Base-by-base conservation (phyloP, 2,888 invertebrate genomes). In the Meghimatium bilineatum region DNA sequence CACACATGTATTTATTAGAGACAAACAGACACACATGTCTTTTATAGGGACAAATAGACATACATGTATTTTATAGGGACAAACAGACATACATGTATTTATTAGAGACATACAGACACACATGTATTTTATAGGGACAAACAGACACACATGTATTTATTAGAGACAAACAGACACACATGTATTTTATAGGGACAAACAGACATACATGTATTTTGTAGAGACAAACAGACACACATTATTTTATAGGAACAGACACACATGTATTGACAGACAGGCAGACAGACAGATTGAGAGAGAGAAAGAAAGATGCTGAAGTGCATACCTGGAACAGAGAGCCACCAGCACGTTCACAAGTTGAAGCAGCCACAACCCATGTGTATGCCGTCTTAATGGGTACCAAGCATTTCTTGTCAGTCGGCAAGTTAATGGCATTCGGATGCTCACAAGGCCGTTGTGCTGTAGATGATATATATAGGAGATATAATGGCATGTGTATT, bases 291-390 rank as follows among this genome's bases (percentile, higher is more conserved):
- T 6, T 29, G 10, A 38, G 44, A 8, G 5, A 38, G 10, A 6
- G 0, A 36, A n/a, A n/a, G n/a, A n/a, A n/a, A n/a, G n/a, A n/a
- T n/a, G n/a, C n/a, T n/a, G n/a, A 23, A n/a, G n/a, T 17, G 0
- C 72, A 34, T 29, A 87, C 80, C 82, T 83, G 74, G 66, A 83
- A 87, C 32, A 87, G 75, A 38, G 52, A 44, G 0, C 87, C 87
- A 1, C 85, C 82, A 3, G 52, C 67, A 23, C 77, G 60, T 29
- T 87, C 87, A 75, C 87, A 87, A 17, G 71, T 71, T 20, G 80
- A 56, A 23, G 85, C 81, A 1, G 87, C 86, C 6, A 49, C 44
- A 3, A 78, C 52, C 87, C 87, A 87, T 60, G 80, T 69, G 34
- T 85, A 82, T 20, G 87, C 85, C 32, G 79, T 60, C 8, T 83